These are phyloP conservation scores for Epizoanthus stellaris DNA, from an alignment of 92 coral and sea anemone species.

Conservation along the genomic window DNA sequence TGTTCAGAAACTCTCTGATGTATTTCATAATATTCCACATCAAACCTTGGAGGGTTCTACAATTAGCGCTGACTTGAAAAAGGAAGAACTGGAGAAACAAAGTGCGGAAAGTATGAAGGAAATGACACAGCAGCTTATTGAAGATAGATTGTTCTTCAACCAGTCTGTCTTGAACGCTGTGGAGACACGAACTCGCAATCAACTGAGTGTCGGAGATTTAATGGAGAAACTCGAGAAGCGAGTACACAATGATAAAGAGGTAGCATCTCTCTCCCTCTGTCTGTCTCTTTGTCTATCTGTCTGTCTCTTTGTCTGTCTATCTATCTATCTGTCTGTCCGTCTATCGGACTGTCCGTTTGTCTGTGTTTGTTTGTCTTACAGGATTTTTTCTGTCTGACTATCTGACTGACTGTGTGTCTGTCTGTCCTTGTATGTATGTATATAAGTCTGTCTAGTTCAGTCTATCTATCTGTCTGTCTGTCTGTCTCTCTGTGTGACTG, in stretches of 20 bases:
- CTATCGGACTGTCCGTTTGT: no score
- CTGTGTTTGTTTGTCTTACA: no score
- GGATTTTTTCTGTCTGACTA: no score
- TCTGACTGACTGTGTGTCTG: no score
- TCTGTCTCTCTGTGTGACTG: no score
- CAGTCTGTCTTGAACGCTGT: conserved; percentile 79
- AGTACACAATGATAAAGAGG: conserved; percentile 88
- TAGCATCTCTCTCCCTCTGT: conserved; percentile 6
- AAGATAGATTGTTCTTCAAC: conserved; percentile 79
- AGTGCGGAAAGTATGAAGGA: conserved; percentile 61
- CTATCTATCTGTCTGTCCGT: no score
- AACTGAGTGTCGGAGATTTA: conserved; percentile 66
- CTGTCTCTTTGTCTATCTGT: neutral
- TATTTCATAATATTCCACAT: conserved; percentile 61
- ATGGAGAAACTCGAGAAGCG: conserved; percentile 72
- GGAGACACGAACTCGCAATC: conserved; percentile 72
- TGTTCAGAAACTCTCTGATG: conserved; percentile 65
- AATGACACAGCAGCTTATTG: conserved; percentile 72
- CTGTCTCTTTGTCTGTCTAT: no score
- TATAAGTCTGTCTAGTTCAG: no score
- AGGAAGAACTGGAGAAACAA: conserved; percentile 60
- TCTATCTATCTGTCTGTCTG: no score
- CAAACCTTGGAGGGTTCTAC: conserved; percentile 56
- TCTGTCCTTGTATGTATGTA: no score
- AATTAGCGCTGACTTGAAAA: conserved; percentile 30